Evolutionary conservation across 2,113 vertebrate genomes (phyloP).

Genomic region (Aegypius monachus): DNA sequence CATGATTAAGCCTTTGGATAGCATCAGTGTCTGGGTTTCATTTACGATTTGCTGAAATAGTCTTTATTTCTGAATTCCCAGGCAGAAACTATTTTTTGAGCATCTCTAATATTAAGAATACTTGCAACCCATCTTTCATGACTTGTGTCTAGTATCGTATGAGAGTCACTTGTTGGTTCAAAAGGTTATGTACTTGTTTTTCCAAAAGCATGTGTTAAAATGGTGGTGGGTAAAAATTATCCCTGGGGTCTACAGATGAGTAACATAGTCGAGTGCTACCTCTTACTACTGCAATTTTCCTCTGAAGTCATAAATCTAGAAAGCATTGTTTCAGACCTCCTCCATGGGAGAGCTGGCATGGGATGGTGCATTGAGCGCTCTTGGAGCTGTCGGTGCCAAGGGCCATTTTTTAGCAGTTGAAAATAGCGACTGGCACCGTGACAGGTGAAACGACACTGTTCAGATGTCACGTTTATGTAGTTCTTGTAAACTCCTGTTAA

Average conservation of each 20-base stretch:
- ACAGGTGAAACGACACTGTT: background rate
- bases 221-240: background rate
- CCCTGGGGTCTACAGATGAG: background rate
- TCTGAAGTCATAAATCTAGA: background rate
- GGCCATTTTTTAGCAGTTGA: background rate
- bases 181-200: background rate
- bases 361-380: background rate
- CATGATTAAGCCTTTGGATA: background rate
- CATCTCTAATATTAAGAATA: background rate
- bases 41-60: background rate
- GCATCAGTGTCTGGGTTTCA: background rate
- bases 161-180: background rate
- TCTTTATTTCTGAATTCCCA: background rate
- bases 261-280: background rate
- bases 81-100: background rate
- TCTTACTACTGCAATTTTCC: background rate
- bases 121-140: background rate
- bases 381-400: background rate
- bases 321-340: background rate
- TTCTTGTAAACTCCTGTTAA: background rate
- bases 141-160: fast-evolving
- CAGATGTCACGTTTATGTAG: background rate
- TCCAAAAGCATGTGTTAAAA: background rate
- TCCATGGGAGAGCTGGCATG: background rate
- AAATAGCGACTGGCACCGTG: background rate